Conservation (phyloP, 2,888 invertebrate genomes). For the Rhamnusium bicolor region DNA sequence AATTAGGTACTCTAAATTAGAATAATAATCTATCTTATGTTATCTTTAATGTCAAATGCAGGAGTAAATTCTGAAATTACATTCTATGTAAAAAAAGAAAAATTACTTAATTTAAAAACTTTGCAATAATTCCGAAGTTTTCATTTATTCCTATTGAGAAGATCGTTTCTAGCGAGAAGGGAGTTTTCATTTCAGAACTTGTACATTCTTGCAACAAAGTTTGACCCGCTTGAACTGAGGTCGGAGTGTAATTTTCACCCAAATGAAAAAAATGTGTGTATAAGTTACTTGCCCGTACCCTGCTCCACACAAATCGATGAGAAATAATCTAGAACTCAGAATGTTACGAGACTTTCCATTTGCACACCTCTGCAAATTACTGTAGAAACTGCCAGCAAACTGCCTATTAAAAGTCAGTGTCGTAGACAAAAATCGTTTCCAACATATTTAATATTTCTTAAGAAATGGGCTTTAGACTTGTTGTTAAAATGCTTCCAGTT, state of each 20-base stretch:
- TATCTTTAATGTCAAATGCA: not conserved
- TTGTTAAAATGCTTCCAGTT: too few species aligned
- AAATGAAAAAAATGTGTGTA: constrained; percentile 49
- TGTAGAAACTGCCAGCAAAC: not conserved
- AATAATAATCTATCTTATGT: too few species aligned
- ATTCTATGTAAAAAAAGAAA: constrained; percentile 15
- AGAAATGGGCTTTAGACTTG: too few species aligned
- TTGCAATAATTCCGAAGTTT: constrained; percentile 45
- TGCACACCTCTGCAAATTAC: constrained; percentile 51
- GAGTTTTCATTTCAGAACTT: constrained; percentile 34
- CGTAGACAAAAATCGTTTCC: not conserved
- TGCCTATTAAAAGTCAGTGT: not conserved
- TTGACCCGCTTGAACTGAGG: constrained; percentile 34
- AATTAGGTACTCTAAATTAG: not conserved
- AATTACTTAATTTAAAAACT: constrained; percentile 48
- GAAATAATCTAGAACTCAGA: constrained; percentile 56
- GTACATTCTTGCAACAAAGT: constrained; percentile 37
- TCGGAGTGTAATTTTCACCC: constrained; percentile 37
- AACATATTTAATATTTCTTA: too few species aligned
- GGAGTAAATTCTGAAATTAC: not conserved
- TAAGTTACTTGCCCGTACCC: constrained; percentile 46
- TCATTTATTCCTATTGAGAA: constrained; percentile 40
- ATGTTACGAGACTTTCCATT: constrained; percentile 53
- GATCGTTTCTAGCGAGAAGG: constrained; percentile 16
- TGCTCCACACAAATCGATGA: constrained; percentile 49